Base-by-base conservation (phyloP, 2,113 vertebrate species). In the Apodemus speciosus region DNA sequence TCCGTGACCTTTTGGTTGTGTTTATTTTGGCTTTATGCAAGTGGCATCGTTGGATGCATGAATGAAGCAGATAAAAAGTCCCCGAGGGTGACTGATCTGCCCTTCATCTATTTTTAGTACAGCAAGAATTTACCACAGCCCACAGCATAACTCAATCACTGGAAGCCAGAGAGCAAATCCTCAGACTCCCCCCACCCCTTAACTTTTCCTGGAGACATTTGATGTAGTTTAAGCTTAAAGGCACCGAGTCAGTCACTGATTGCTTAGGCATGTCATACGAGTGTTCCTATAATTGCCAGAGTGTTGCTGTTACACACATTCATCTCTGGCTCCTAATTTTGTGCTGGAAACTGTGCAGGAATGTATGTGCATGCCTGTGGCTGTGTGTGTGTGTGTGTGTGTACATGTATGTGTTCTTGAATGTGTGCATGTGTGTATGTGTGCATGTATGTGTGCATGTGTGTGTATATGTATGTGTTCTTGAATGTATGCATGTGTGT, bases 71-170 rank as follows among this genome's bases (percentile, higher is more conserved):
- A 97, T 97, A 90, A 96, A 96, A 66, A 5, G 94, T 94, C 71
- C 95, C 95, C 94, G 81, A 90, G 96, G 94, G 94, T 96, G 92
- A 88, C 88, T 88, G 95, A 94, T 87, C 72, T 96, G 95, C 93
- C 95, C 96, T 96, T 93, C 88, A 85, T 95, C 91, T 97, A 97
- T 96, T 97, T 96, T 97, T 97, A 96, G 89, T 80, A 38, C 35
- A 83, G 96, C 60, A 85, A 93, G 91, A 92, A 96, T 95, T 94
- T 95, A 89, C 83, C 89, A 69, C 92, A 92, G 86, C 85, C 73
- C 84, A 92, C n/a, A 95, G 94, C 86, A 91, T 87, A 96, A 89
- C 92, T 96, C 94, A 90, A 46, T 86, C 93, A 58, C 89, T 89
- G 79, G 76, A 89, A 80, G 23, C 91, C 75, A 91, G 64, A 85